Base-by-base conservation (phyloP, 2,797 vertebrate species). In the Girardinus metallicus region DNA sequence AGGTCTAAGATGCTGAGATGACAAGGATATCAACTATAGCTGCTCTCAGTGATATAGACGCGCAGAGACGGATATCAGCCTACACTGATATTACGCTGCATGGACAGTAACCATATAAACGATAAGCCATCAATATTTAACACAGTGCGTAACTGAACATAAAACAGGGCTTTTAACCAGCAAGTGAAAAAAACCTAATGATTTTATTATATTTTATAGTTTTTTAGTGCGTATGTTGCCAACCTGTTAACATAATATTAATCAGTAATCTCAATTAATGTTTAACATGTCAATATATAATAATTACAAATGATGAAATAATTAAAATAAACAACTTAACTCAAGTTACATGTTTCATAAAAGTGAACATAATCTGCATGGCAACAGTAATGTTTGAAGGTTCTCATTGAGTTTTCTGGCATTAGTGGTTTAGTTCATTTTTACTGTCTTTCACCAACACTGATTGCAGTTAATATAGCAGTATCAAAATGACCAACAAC, bases 1-100 rank as follows among this genome's bases (percentile, higher is more conserved):
- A 93, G 83, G 83, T 91, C 87, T 82, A 93, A 93, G 92, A 93
- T 91, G 89, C 83, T 90, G 87, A 91, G 88, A 91, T 93, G 91
- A 92, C 90, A 88, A 88, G 82, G 85, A 92, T 90, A 94, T 91
- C 89, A 88, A 86, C 80, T 82, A 82, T 85, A 93, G 89, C 91
- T 87, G 84, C 85, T 90, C 87, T 84, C 86, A 76, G 79, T 86
- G 86, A 92, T 89, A 87, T 82, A 92, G 87, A 92, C 85, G 88
- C 70, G 80, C 60, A 89, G 70, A 85, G 89, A 94, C 88, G 89
- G 84, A 90, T 87, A 90, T 90, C 89, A 89, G 84, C 80, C 81
- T 83, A 87, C 79, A 81, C 78, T 86, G 87, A 85, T 82, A 84
- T 82, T 80, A 76, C 75, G 82, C 87, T 60, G 78, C 62, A 83